Conservation (phyloP, 2,113 vertebrate genomes). For the Mohoua ochrocephala region DNA sequence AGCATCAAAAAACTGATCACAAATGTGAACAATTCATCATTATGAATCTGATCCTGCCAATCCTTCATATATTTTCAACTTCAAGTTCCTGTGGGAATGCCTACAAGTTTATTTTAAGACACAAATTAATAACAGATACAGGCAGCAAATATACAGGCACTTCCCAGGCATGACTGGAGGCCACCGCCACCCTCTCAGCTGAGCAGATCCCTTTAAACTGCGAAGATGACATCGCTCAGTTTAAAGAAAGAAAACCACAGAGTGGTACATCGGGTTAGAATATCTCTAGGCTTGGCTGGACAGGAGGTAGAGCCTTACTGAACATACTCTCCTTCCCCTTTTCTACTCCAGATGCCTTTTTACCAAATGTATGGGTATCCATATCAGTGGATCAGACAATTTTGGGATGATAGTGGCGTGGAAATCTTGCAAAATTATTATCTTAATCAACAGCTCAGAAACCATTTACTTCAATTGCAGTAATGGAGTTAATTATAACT, state of each 20-base stretch:
- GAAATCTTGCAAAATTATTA: not conserved
- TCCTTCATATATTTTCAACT: constrained; percentile 17
- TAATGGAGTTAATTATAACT: not conserved
- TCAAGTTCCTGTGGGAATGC: constrained; percentile 50
- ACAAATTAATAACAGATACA: constrained; percentile 52
- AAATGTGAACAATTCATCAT: not conserved
- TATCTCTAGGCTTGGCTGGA: not conserved
- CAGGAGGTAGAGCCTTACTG: not conserved
- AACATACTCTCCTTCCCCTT: not conserved
- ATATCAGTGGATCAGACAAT: not conserved
- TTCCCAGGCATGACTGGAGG: constrained; percentile 21
- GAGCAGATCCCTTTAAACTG: not conserved
- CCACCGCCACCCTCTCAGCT: not conserved
- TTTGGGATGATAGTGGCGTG: not conserved
- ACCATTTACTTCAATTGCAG: not conserved
- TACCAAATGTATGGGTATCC: not conserved
- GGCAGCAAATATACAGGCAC: constrained; percentile 4
- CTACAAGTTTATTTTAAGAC: constrained; percentile 44
- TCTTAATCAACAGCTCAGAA: not conserved
- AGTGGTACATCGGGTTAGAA: not conserved
- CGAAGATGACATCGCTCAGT: not conserved
- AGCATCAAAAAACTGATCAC: constrained; percentile 19
- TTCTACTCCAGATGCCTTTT: not conserved
- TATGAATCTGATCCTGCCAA: constrained; percentile 2
- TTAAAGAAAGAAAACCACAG: not conserved